These are phyloP conservation scores for Phylloscopus collybita DNA, from an alignment of 2,797 vertebrate genomes.

Conservation along the genomic window DNA sequence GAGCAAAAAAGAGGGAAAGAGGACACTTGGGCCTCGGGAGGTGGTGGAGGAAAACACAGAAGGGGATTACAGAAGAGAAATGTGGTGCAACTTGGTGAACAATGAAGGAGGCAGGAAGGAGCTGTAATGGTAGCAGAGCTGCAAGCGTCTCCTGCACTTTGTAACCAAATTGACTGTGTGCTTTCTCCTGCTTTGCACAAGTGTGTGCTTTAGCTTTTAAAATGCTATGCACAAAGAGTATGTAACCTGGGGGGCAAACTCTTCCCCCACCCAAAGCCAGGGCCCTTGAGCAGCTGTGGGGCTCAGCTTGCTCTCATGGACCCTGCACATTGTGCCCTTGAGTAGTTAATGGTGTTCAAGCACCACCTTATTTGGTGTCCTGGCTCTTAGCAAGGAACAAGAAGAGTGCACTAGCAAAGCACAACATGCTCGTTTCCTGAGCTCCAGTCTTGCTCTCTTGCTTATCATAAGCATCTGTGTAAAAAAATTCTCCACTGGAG, in stretches of 20 bases:
- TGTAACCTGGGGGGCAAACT: background rate
- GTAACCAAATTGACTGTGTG: background rate
- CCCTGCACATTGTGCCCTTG: fast-evolving
- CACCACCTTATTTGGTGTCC: background rate
- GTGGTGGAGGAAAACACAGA: background rate
- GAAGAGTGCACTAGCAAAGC: background rate
- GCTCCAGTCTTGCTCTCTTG: background rate
- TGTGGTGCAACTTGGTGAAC: background rate
- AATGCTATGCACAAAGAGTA: background rate
- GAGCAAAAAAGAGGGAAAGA: background rate
- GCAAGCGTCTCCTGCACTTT: background rate
- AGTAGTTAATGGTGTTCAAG: background rate
- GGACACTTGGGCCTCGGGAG: fast-evolving
- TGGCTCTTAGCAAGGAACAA: background rate
- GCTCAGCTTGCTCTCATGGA: background rate
- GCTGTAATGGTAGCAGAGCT: background rate
- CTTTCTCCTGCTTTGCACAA: background rate
- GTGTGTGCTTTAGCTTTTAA: background rate
- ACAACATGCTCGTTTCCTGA: background rate
- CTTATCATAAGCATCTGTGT: background rate
- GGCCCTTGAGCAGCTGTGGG: background rate
- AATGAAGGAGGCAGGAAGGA: background rate
- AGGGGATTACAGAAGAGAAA: background rate
- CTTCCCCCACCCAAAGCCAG: fast-evolving
- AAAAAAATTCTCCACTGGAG: background rate